Evolutionary conservation across 2,113 vertebrate genomes (phyloP), one percentile per base, ranked within the genome.

Genomic region (Condylura cristata): DNA sequence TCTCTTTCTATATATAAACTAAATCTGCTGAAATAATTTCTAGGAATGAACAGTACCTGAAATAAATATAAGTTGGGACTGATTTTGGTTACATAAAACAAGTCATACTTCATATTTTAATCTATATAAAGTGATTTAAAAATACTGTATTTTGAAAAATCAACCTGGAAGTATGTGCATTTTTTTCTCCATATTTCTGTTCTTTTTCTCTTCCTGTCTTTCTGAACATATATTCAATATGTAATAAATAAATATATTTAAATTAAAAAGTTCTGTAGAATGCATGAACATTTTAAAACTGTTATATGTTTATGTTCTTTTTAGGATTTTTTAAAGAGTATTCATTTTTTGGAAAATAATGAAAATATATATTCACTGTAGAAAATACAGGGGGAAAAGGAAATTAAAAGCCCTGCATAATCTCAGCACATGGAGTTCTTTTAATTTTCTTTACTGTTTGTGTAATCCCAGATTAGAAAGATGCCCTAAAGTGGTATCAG

Each of bases 1-100:
- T 10, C 56, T 44, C 12, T 94, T 24, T 82, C 72, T 39, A 84
- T 58, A 83, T 86, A 32, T 51, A 86, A 94, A 87, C 16, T 58
- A 14, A 32, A 32, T 48, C 32, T 70, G 34, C 13, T 30, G 63
- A 85, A 90, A 76, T 68, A 71, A 70, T 93, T 92, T 86, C 44
- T 89, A 81, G 76, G 30, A 92, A 51, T 89, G 9, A 46, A 79
- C 91, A 83, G 26, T 14, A 91, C 56, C 71, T 70, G 37, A 93
- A 88, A 56, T 41, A 90, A 93, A 92, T 86, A 79, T 22, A 66
- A 85, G 8, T 79, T 75, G 44, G 32, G 16, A 30, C 5, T 89
- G 41, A 79, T 80, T 95, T 93, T 70, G 22, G 37, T 74, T 48
- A 68, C 3, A 53, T 74, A 37, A 93, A 94, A 66, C 63, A 83